Evolutionary conservation across 2,888 invertebrate species (phyloP).

Genomic region (Cylloceria caligata): DNA sequence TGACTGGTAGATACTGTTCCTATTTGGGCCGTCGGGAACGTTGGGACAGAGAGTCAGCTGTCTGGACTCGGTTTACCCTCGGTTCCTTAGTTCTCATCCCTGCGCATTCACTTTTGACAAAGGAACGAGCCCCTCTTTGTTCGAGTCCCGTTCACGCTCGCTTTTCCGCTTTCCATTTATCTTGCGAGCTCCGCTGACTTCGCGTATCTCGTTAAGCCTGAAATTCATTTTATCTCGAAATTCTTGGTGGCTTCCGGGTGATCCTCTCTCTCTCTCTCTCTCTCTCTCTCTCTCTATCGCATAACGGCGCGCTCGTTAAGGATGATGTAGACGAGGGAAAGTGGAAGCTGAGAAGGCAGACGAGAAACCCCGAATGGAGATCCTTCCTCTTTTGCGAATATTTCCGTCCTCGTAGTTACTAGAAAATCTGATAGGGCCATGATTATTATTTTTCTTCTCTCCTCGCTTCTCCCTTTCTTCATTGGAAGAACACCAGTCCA

Average conservation of each 20-base stretch:
- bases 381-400: slow-evolving; percentile 23
- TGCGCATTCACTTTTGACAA: slow-evolving; percentile 59
- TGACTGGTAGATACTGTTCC: slow-evolving; percentile 2
- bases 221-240: slow-evolving; percentile 57
- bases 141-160: slow-evolving; percentile 47
- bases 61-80: slow-evolving; percentile 21
- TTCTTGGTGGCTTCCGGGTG: slow-evolving; percentile 41
- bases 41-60: slow-evolving; percentile 41
- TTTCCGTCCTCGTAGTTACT: slow-evolving; percentile 16
- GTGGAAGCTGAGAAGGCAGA: slow-evolving; percentile 53
- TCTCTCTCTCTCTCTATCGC: slow-evolving; percentile 4
- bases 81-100: slow-evolving; percentile 27
- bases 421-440: slow-evolving; percentile 27
- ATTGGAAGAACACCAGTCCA: not conserved
- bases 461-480: not conserved
- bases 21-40: slow-evolving; percentile 19
- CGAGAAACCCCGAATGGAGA: slow-evolving; percentile 60
- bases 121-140: slow-evolving; percentile 53
- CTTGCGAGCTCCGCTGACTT: slow-evolving; percentile 48
- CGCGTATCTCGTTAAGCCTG: slow-evolving; percentile 61
- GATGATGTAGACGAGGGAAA: slow-evolving; percentile 40
- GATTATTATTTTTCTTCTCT: slow-evolving; percentile 43
- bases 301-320: slow-evolving; percentile 57
- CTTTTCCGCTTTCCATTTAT: slow-evolving; percentile 59
- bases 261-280: not conserved